Conservation (phyloP, 2,797 vertebrate species). For the Crossoptilon crossoptilon region DNA sequence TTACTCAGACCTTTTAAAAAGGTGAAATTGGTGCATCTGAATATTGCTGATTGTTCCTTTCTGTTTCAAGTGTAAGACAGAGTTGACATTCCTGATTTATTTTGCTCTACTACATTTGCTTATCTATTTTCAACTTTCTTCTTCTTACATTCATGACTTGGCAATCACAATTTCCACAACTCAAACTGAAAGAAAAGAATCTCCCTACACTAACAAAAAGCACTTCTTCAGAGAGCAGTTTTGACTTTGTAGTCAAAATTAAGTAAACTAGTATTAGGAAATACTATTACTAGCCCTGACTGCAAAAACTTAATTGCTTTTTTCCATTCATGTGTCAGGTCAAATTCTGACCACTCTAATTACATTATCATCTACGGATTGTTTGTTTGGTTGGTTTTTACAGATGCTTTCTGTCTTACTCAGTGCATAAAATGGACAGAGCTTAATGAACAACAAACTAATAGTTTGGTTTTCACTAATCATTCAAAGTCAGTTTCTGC, state of each 20-base stretch:
- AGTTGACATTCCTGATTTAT: background rate
- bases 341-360: background rate
- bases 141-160: background rate
- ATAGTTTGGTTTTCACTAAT: background rate
- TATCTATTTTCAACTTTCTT: background rate
- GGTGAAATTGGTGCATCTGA: background rate
- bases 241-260: background rate
- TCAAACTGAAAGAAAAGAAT: background rate
- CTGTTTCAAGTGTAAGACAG: background rate
- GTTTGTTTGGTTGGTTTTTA: background rate
- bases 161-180: background rate
- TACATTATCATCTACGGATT: background rate
- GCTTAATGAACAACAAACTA: background rate
- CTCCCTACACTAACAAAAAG: accelerated
- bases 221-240: accelerated
- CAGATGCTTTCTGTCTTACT: background rate
- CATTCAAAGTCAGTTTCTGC: background rate
- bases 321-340: background rate
- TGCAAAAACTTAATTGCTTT: background rate
- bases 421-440: background rate
- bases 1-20: background rate
- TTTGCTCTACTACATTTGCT: background rate
- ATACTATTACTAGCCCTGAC: background rate
- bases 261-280: background rate
- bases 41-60: background rate